A percentile compares a stretch with the other conserved stretches of the same genome.
Evolutionary conservation across 2,888 invertebrate genomes (phyloP).

Genomic region (Lypha dubia): DNA sequence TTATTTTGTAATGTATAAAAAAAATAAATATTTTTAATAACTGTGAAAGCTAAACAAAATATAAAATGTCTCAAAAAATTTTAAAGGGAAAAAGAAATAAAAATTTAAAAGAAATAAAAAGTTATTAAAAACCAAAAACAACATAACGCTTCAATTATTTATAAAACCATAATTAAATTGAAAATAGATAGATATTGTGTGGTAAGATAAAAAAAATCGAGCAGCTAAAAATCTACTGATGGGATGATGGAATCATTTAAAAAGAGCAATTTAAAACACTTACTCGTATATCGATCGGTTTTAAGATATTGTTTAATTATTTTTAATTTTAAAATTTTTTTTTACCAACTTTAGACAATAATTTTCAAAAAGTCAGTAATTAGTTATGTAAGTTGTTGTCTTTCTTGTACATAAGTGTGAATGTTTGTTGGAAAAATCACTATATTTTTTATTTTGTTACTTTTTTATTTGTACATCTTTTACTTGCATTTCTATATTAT

Average conservation of each 20-base stretch:
- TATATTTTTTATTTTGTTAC: not conserved
- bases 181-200: conserved; percentile 54
- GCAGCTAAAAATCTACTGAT: conserved; percentile 31
- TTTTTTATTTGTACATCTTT: not conserved
- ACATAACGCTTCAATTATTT: conserved; percentile 74
- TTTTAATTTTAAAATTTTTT: conserved; percentile 6
- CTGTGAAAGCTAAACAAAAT: conserved; percentile 84
- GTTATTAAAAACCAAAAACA: conserved; percentile 72
- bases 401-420: not conserved
- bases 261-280: conserved; percentile 71
- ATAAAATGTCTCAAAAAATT: conserved; percentile 77
- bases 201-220: conserved; percentile 51
- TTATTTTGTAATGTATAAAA: conserved; percentile 83
- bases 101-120: conserved; percentile 64
- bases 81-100: conserved; percentile 51
- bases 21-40: conserved; percentile 82
- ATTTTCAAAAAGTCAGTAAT: conserved; percentile 77
- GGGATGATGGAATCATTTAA: conserved; percentile 83
- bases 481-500: not conserved
- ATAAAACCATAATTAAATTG: conserved; percentile 37
- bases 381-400: conserved; percentile 31
- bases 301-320: conserved; percentile 48
- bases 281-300: conserved; percentile 62
- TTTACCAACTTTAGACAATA: not conserved
- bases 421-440: not conserved